phyloP scores from a whole-genome alignment of 2,888 invertebrate species.

The Tigriopus californicus region DNA sequence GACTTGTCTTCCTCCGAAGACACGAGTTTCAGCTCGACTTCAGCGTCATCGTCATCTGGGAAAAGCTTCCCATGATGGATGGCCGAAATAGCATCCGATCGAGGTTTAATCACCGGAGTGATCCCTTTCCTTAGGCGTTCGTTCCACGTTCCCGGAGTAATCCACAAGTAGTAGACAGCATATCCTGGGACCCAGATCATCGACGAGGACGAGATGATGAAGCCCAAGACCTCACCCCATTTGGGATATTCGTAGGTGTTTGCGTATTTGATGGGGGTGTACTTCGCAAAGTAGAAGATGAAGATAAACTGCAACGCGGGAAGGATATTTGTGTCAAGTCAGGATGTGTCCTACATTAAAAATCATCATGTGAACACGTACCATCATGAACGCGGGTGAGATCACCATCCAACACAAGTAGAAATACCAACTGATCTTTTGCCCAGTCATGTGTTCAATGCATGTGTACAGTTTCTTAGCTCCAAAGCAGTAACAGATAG shows the following conservation, averaged over 20 bases:
- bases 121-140: slow-evolving; percentile 22
- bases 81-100: slow-evolving; percentile 9
- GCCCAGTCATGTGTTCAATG: slow-evolving; percentile 43
- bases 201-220: slow-evolving; percentile 39
- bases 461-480: slow-evolving; percentile 39
- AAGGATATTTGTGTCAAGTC: slow-evolving; percentile 21
- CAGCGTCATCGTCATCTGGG: background rate
- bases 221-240: slow-evolving; percentile 41
- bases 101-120: slow-evolving; percentile 7
- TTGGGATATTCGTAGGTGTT: slow-evolving; percentile 36
- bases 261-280: slow-evolving; percentile 39
- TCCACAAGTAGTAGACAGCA: slow-evolving; percentile 38
- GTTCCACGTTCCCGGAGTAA: slow-evolving; percentile 34
- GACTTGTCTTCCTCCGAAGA: too few relatives aligned
- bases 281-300: slow-evolving; percentile 39
- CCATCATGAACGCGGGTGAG: slow-evolving; percentile 40
- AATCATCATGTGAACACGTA: too few relatives aligned
- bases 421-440: slow-evolving; percentile 35
- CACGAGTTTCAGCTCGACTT: slow-evolving; percentile 1
- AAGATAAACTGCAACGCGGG: slow-evolving; percentile 36
- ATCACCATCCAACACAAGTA: slow-evolving; percentile 40
- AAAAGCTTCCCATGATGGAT: background rate
- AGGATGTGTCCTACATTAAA: too few relatives aligned
- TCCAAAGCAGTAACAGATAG: slow-evolving; percentile 40
- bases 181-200: slow-evolving; percentile 46